Percentiles rank a stretch among this genome's conserved stretches.
These are phyloP conservation scores for Solenodon paradoxus DNA, from an alignment of 2,113 vertebrate genomes.

Conservation along the genomic window DNA sequence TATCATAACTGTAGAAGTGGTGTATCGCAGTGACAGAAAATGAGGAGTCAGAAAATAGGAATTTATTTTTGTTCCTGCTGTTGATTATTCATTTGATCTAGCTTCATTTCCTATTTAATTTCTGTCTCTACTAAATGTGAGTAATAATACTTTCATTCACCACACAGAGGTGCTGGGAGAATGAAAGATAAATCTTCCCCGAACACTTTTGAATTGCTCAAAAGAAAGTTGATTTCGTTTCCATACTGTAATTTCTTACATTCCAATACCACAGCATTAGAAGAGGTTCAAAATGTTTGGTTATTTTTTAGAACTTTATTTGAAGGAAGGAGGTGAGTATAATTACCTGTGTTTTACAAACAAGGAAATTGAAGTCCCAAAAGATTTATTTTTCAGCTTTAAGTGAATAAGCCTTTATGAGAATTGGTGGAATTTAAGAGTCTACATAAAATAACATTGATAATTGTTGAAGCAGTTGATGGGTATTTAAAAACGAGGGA, in stretches of 20 bases:
- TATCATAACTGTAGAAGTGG: background rate
- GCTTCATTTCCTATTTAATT: constrained; percentile 16
- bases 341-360: constrained; percentile 50
- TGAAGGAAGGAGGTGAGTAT: background rate
- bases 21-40: background rate
- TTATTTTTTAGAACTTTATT: constrained; percentile 29
- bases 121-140: background rate
- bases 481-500: background rate
- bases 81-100: constrained; percentile 20
- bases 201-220: constrained; percentile 33
- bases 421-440: background rate
- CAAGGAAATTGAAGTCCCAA: constrained; percentile 17
- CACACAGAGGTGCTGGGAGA: constrained; percentile 37
- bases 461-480: constrained; percentile 7
- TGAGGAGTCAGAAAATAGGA: background rate
- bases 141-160: constrained; percentile 37
- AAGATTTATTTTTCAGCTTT: constrained; percentile 8
- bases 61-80: background rate
- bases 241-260: background rate
- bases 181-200: constrained; percentile 50
- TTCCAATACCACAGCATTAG: constrained; percentile 11
- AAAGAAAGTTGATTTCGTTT: constrained; percentile 36
- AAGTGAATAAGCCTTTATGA: background rate
- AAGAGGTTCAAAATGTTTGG: background rate
- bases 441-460: background rate